Conservation (phyloP, 2,888 invertebrate species). For the Drosophila nr. fundita region DNA sequence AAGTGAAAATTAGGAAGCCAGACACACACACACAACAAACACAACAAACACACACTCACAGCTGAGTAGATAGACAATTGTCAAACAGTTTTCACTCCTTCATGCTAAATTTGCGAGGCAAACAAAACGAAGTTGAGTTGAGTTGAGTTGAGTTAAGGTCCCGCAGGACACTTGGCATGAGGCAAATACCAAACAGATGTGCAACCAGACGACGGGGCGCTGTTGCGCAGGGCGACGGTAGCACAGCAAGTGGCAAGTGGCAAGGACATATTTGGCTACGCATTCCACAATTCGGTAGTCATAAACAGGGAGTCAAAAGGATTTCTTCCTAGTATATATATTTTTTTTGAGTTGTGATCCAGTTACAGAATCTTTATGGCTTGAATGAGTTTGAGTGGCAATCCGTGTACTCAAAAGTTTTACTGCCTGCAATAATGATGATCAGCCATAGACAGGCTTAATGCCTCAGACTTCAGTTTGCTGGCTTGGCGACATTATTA, state of each 20-base stretch:
- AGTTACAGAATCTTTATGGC: conserved; percentile 47
- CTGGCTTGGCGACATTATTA: conserved; percentile 65
- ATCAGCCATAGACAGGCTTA: conserved; percentile 48
- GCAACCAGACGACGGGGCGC: conserved; percentile 41
- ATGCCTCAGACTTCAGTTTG: conserved; percentile 35
- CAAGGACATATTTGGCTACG: conserved; percentile 49
- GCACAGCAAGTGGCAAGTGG: conserved; percentile 65
- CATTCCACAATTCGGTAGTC: conserved; percentile 58
- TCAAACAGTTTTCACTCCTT: conserved; percentile 77
- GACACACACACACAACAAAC: conserved; percentile 9
- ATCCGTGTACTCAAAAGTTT: conserved; percentile 55
- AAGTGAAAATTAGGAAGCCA: conserved; percentile 64
- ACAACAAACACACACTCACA: not conserved
- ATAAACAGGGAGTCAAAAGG: conserved; percentile 43
- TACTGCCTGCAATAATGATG: conserved; percentile 59
- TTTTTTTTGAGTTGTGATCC: conserved; percentile 25
- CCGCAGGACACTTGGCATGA: conserved; percentile 63
- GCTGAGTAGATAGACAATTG: conserved; percentile 45
- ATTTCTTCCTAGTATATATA: conserved; percentile 25
- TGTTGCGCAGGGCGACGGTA: conserved; percentile 25
- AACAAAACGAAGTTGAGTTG: conserved; percentile 53
- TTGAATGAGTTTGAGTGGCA: conserved; percentile 65
- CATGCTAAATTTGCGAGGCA: conserved; percentile 76
- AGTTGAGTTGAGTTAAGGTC: conserved; percentile 27
- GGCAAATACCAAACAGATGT: conserved; percentile 53